These are phyloP conservation scores for Limonius californicus DNA, from an alignment of 1,140 invertebrate genomes.

Conservation along the genomic window DNA sequence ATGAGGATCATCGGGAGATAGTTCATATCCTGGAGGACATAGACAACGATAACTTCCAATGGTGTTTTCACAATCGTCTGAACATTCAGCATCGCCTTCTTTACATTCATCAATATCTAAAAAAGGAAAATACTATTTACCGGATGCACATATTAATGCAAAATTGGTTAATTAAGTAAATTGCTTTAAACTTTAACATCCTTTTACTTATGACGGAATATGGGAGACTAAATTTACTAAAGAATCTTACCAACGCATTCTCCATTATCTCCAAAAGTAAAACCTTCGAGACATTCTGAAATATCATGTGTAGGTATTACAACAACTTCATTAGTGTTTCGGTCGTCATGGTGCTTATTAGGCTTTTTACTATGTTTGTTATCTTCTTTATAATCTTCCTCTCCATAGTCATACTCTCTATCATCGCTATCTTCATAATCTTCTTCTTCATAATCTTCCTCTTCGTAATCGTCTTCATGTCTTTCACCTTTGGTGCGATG, in stretches of 20 bases:
- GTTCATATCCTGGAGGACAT: constrained; percentile 68
- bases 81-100: constrained; percentile 53
- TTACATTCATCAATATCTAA: constrained; percentile 69
- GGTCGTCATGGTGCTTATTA: constrained; percentile 31
- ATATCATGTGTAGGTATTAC: constrained; percentile 46
- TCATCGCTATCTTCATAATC: background rate
- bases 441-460: constrained; percentile 18
- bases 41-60: constrained; percentile 69
- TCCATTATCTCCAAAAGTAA: constrained; percentile 52
- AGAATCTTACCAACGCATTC: background rate
- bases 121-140: too few relatives aligned
- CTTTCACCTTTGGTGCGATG: background rate
- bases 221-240: background rate
- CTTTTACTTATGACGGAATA: background rate
- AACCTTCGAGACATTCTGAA: constrained; percentile 47
- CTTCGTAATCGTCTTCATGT: constrained; percentile 12
- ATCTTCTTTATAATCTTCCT: constrained; percentile 41
- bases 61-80: constrained; percentile 61
- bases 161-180: too few relatives aligned
- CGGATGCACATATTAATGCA: too few relatives aligned
- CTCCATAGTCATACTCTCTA: background rate
- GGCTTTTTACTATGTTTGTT: constrained; percentile 45
- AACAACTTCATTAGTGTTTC: constrained; percentile 51
- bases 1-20: constrained; percentile 52
- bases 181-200: background rate